These are phyloP conservation scores for Rhopalosiphum padi DNA, from an alignment of 1,140 invertebrate genomes.

Conservation along the genomic window DNA sequence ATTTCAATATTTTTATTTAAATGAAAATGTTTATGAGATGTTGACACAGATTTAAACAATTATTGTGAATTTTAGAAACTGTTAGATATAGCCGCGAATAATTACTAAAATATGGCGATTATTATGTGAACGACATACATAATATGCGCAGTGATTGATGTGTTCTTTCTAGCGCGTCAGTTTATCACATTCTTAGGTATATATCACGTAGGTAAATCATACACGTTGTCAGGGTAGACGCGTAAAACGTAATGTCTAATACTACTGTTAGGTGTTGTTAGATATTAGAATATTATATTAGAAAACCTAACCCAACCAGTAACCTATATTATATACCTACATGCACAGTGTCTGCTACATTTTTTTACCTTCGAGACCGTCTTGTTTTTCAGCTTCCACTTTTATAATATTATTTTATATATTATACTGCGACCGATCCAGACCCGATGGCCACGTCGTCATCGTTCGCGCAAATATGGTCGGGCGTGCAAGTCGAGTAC, in stretches of 20 bases:
- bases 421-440: neutral
- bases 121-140: neutral
- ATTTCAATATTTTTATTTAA: neutral
- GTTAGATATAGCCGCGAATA: neutral
- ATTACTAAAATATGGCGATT: neutral
- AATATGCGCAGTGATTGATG: neutral
- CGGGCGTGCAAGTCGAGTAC: neutral
- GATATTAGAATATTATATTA: neutral
- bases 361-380: neutral
- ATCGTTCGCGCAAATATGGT: conserved; percentile 27
- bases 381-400: neutral
- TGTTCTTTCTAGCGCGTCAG: neutral
- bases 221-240: neutral
- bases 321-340: neutral
- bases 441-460: conserved; percentile 1
- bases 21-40: neutral
- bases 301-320: neutral
- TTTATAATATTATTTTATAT: neutral
- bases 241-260: too few species aligned
- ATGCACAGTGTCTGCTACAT: neutral
- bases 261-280: neutral
- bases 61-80: neutral
- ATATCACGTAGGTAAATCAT: neutral
- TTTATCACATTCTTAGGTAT: neutral
- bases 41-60: neutral